Evolutionary conservation across 53 echinoderm and acorn worm genomes (phyloP).

Genomic region (Zoroaster sp.): DNA sequence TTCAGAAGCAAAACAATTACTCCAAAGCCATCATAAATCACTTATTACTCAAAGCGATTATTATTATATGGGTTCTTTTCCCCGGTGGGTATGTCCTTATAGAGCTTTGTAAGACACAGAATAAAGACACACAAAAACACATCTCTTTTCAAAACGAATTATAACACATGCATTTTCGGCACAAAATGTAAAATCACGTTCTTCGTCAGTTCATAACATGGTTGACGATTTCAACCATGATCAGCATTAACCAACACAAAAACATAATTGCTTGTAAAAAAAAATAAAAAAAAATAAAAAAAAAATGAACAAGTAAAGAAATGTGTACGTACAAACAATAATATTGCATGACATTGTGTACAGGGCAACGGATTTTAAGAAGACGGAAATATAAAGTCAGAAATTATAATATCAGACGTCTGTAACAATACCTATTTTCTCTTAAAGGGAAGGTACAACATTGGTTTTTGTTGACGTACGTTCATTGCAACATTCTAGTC

Average conservation of each 20-base stretch:
- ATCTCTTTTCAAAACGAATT: conserved; percentile 20
- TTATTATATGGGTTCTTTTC: no score
- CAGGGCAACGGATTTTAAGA: neutral
- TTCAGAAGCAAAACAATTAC: no score
- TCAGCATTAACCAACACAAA: neutral
- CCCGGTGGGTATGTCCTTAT: no score
- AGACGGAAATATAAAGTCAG: neutral
- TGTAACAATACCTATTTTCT: neutral
- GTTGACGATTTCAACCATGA: neutral
- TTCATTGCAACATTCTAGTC: no score
- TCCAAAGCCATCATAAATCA: no score
- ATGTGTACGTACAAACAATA: neutral
- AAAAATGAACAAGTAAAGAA: neutral
- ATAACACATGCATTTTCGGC: conserved; percentile 36
- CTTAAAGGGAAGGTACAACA: no score
- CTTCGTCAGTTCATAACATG: neutral
- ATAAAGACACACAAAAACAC: neutral
- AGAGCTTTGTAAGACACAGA: no score
- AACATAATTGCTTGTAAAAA: conserved; percentile 15
- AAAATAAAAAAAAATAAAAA: neutral
- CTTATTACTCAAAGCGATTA: no score
- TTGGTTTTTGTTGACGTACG: no score
- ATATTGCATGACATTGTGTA: conserved; percentile 21
- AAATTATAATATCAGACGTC: neutral
- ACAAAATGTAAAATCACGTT: conserved; percentile 22